Base-by-base conservation (phyloP, 2,888 invertebrate genomes). In the Ypsolopha scabrella region DNA sequence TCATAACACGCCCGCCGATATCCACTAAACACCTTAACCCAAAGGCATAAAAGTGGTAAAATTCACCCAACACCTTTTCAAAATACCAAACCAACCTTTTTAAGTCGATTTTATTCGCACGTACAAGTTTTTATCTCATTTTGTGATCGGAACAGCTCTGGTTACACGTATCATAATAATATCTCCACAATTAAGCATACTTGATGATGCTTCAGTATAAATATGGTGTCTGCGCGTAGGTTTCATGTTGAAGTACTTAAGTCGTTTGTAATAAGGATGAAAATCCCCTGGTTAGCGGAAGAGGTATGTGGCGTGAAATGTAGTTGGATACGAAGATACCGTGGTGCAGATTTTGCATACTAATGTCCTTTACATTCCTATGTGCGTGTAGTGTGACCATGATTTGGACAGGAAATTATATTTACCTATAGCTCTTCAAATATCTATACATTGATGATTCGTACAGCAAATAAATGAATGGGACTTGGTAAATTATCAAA, bases 151-250 rank as follows among this genome's bases (percentile, higher is more conserved):
- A 51, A 45, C 54, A 53, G 50, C 50, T 24, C 24, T 24, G 24
- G 53, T 55, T 53, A 52, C 55, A 53, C 49, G 54, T 57, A 54
- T 55, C 39, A 54, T 55, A 55, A 58, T 58, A 58, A 57, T 55
- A 55, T 53, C 54, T 50, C 44, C 50, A 54, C 55, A 58, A 58
- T 57, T 58, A 55, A 57, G 54, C 53, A 51, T 52, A 47, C 49
- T 53, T 52, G 41, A 53, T 52, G 24, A 24, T 24, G 24, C 24
- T 24, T 24, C 24, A 24, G 24, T 24, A 24, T 24, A 24, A 24
- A 24, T 24, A 24, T 4, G 24, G 24, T 24, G 24, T 4, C 24
- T 24, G 24, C 24, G 2, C 24, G 24, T 3, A 24, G 24, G 24
- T 24, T 24, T 4, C 24, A 24, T 24, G 24, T 24, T 4, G 4